A percentile compares a stretch with the other conserved stretches of the same genome.
These are phyloP conservation scores for Ctenopoma multispine DNA, from an alignment of 2,797 vertebrate species.

Conservation along the genomic window DNA sequence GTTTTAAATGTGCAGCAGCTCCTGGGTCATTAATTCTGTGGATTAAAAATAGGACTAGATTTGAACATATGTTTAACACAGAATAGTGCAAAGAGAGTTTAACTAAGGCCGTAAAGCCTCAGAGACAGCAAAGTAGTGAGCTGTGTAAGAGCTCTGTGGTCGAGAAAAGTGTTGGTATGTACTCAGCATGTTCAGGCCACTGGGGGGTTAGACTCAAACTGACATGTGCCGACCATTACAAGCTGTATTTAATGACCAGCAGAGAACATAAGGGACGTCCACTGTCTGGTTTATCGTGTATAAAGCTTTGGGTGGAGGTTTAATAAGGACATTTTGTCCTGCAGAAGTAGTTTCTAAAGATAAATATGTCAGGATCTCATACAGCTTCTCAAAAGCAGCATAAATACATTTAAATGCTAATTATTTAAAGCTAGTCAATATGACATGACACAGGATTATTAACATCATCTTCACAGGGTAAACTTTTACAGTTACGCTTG, in stretches of 20 bases:
- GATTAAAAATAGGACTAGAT: slow-evolving; percentile 21
- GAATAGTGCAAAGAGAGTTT: slow-evolving; percentile 25
- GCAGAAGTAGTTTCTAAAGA: too few species aligned
- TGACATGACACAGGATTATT: neutral
- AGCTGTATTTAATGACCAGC: slow-evolving; percentile 6
- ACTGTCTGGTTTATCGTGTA: neutral
- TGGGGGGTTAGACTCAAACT: neutral
- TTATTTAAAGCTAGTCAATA: neutral
- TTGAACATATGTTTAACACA: slow-evolving; percentile 37
- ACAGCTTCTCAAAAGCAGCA: too few species aligned
- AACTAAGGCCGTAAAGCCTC: slow-evolving; percentile 17
- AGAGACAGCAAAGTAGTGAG: neutral
- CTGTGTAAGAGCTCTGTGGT: slow-evolving; percentile 3
- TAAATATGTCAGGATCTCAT: too few species aligned
- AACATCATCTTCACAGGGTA: too few species aligned
- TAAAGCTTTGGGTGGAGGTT: neutral
- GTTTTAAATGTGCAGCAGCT: neutral
- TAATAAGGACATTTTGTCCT: neutral
- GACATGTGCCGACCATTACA: slow-evolving; percentile 34
- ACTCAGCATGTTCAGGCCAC: slow-evolving; percentile 12
- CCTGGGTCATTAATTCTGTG: slow-evolving; percentile 6
- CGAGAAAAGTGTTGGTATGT: slow-evolving; percentile 3
- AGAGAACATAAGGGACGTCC: neutral
- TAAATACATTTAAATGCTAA: too few species aligned
- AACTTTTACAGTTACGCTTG: too few species aligned